Percentiles rank a stretch among this genome's conserved stretches.
Evolutionary conservation across 2,888 invertebrate species (phyloP).

Genomic region (Hermaeophaga mercurialis): DNA sequence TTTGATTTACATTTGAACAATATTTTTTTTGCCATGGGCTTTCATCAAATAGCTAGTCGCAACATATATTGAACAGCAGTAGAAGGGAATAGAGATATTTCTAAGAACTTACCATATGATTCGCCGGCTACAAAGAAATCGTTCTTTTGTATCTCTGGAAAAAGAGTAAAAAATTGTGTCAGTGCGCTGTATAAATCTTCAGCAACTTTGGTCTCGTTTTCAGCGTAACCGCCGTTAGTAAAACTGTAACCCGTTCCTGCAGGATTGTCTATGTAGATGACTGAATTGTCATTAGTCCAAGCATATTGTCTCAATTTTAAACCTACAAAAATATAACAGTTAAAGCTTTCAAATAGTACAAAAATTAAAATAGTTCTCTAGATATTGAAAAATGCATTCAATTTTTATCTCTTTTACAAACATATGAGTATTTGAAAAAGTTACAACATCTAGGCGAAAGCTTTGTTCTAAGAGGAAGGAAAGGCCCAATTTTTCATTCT

Average conservation of each 20-base stretch:
- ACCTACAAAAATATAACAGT: constrained; percentile 27
- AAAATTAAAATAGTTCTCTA: too few relatives aligned
- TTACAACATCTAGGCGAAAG: too few relatives aligned
- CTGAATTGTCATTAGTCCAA: constrained; percentile 79
- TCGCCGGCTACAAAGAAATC: constrained; percentile 90
- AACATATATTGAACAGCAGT: too few relatives aligned
- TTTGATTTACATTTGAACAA: background rate
- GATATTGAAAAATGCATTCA: too few relatives aligned
- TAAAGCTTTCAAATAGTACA: too few relatives aligned
- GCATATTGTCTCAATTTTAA: constrained; percentile 69
- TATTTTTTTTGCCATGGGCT: too few relatives aligned
- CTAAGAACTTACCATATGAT: constrained; percentile 69
- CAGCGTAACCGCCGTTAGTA: constrained; percentile 77
- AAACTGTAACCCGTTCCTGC: constrained; percentile 89
- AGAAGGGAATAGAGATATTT: background rate
- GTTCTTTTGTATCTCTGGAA: constrained; percentile 73
- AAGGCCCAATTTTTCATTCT: too few relatives aligned
- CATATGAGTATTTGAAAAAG: too few relatives aligned
- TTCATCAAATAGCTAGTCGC: too few relatives aligned
- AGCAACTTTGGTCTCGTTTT: constrained; percentile 79
- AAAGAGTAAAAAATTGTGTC: constrained; percentile 82
- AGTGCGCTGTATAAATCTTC: constrained; percentile 77
- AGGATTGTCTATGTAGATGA: constrained; percentile 92
- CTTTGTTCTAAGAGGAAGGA: too few relatives aligned
- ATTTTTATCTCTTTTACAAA: too few relatives aligned